Evolutionary conservation across 1,140 invertebrate species (phyloP).

Genomic region (Rhagoletis zephyria): DNA sequence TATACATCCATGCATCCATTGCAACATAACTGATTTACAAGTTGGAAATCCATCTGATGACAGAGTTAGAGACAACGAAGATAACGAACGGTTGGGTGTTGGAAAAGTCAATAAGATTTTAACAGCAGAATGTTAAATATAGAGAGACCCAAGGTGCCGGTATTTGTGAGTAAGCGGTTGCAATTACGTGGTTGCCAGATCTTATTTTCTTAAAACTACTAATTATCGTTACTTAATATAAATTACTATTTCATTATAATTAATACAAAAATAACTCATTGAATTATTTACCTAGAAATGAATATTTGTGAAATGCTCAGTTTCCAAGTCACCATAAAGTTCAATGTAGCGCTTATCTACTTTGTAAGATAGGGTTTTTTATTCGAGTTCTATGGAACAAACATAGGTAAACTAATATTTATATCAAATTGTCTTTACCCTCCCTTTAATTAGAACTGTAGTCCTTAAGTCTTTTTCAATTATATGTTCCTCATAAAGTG

Average conservation of each 20-base stretch:
- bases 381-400: too few species aligned
- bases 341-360: neutral
- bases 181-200: constrained; percentile 10
- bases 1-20: too few species aligned
- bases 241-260: neutral
- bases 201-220: neutral
- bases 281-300: neutral
- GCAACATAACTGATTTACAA: too few species aligned
- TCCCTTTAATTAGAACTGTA: neutral
- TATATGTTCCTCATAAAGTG: too few species aligned
- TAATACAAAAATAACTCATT: neutral
- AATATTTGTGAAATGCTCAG: neutral
- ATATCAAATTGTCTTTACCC: neutral
- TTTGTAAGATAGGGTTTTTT: too few species aligned
- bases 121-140: too few species aligned
- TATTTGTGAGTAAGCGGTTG: neutral
- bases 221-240: neutral
- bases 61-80: neutral
- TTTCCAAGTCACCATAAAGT: neutral
- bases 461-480: neutral
- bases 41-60: neutral
- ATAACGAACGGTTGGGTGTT: neutral
- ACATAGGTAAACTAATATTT: too few species aligned
- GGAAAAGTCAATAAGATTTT: too few species aligned
- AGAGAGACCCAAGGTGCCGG: neutral